Conservation (phyloP, 2,888 invertebrate species). For the Netelia melanura region DNA sequence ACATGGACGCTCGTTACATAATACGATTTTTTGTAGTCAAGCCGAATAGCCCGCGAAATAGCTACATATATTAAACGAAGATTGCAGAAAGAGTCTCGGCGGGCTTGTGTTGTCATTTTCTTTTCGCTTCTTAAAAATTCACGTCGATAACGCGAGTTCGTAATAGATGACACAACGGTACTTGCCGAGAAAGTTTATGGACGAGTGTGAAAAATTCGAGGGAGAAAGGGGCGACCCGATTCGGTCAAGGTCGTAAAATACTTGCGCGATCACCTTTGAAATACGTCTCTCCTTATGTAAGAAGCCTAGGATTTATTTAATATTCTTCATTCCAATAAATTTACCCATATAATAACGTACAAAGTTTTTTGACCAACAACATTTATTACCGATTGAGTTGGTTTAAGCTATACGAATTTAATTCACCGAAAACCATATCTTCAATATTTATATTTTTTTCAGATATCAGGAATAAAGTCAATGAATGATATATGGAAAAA, state of each 20-base stretch:
- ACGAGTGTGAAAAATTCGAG: neutral
- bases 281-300: no score
- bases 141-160: slow-evolving; percentile 17
- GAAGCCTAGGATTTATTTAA: no score
- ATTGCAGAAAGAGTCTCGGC: slow-evolving; percentile 41
- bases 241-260: slow-evolving; percentile 50
- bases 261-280: slow-evolving; percentile 8
- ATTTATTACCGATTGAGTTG: no score
- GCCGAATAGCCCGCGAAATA: slow-evolving; percentile 51
- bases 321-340: no score
- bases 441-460: no score
- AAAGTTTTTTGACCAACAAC: no score
- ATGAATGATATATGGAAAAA: no score
- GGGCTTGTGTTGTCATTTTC: slow-evolving; percentile 26
- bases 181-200: slow-evolving; percentile 12
- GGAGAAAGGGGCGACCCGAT: slow-evolving; percentile 49
- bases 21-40: slow-evolving; percentile 58
- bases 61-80: slow-evolving; percentile 61
- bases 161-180: slow-evolving; percentile 50
- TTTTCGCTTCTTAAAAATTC: slow-evolving; percentile 37
- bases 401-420: no score
- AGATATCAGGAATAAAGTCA: no score
- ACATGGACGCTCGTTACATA: slow-evolving; percentile 43
- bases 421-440: no score
- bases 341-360: no score